Evolutionary conservation across 2,888 invertebrate genomes (phyloP).

Genomic region (Lamellibrachia satsuma): DNA sequence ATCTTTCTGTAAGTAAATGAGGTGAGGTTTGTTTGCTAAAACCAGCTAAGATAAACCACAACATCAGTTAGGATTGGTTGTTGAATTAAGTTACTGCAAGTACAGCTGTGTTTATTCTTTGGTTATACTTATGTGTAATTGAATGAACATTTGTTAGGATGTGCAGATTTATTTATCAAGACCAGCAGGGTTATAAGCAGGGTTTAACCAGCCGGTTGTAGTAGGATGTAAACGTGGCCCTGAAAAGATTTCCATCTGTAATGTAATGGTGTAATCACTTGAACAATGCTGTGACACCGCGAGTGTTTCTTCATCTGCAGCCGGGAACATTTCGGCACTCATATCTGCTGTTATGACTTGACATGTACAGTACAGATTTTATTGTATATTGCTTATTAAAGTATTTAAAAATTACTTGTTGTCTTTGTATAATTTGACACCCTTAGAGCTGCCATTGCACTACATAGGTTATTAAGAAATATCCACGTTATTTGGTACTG

Average conservation of each 20-base stretch:
- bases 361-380: background rate
- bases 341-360: background rate
- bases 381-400: conserved; percentile 12
- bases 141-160: background rate
- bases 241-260: background rate
- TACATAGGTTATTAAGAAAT: background rate
- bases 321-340: background rate
- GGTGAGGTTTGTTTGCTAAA: background rate
- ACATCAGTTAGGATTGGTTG: background rate
- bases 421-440: background rate
- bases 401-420: background rate
- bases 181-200: background rate
- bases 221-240: background rate
- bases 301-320: background rate
- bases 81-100: background rate
- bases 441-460: too few relatives aligned
- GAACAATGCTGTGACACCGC: background rate
- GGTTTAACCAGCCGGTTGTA: background rate
- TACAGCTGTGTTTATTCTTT: background rate
- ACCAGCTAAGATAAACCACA: background rate
- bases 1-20: background rate
- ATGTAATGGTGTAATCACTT: background rate
- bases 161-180: background rate
- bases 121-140: background rate
- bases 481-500: background rate